These are phyloP conservation scores for Lordiphosa andalusiaca DNA, from an alignment of 2,888 invertebrate species.

Conservation along the genomic window DNA sequence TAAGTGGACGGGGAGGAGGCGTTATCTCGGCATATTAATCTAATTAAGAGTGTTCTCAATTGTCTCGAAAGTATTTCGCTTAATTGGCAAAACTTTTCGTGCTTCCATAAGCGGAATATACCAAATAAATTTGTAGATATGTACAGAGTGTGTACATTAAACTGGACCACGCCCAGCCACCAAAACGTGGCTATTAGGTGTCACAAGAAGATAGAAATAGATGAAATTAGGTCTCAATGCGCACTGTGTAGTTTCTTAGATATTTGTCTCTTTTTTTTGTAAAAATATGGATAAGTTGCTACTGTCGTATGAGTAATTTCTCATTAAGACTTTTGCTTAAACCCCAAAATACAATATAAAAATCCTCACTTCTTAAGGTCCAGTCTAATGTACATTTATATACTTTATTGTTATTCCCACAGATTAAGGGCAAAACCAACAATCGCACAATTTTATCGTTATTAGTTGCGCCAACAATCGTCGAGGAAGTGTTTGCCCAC, in stretches of 20 bases:
- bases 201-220: no score
- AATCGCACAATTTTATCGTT: conserved; percentile 94
- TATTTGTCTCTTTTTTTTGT: no score
- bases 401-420: conserved; percentile 72
- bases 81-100: conserved; percentile 75
- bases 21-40: conserved; percentile 63
- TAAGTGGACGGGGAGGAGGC: conserved; percentile 42
- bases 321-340: no score
- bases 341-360: no score
- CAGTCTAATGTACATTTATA: conserved; percentile 25
- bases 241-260: no score
- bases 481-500: conserved; percentile 83
- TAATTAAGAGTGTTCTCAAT: conserved; percentile 61
- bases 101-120: conserved; percentile 61
- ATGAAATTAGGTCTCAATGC: no score
- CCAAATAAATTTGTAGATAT: conserved; percentile 49
- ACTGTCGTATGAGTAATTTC: no score
- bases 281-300: no score
- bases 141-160: conserved; percentile 7
- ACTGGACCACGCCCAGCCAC: no score
- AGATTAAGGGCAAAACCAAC: conserved; percentile 87
- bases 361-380: no score
- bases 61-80: conserved; percentile 51
- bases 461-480: conserved; percentile 87
- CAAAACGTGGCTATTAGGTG: no score